Conservation (phyloP, 2,113 vertebrate species). For the Fukomys damarensis region DNA sequence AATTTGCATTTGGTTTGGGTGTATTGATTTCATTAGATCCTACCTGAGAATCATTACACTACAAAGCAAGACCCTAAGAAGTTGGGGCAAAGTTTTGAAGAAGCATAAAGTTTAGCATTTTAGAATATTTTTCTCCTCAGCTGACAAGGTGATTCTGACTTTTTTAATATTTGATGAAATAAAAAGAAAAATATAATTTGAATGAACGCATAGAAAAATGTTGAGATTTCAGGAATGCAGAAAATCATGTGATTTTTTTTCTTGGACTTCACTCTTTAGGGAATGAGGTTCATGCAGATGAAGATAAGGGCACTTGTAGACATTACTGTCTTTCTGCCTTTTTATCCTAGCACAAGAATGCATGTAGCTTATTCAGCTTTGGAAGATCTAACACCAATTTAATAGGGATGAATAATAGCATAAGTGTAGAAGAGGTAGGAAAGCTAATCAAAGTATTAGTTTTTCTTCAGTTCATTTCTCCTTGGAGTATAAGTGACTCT, state of each 20-base stretch:
- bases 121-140: neutral
- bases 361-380: neutral
- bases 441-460: neutral
- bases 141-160: neutral
- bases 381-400: neutral
- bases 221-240: neutral
- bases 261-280: neutral
- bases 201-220: neutral
- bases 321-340: neutral
- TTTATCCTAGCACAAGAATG: neutral
- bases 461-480: neutral
- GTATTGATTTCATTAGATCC: neutral
- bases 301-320: neutral
- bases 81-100: neutral
- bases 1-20: neutral
- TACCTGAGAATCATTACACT: neutral
- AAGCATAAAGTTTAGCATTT: neutral
- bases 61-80: neutral
- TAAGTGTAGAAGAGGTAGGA: neutral
- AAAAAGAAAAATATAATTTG: neutral
- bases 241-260: neutral
- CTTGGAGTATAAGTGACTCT: neutral
- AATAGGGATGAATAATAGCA: neutral
- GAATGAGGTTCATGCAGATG: neutral
- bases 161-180: neutral